Conservation (phyloP, 2,113 vertebrate species). For the Tachycineta bicolor region DNA sequence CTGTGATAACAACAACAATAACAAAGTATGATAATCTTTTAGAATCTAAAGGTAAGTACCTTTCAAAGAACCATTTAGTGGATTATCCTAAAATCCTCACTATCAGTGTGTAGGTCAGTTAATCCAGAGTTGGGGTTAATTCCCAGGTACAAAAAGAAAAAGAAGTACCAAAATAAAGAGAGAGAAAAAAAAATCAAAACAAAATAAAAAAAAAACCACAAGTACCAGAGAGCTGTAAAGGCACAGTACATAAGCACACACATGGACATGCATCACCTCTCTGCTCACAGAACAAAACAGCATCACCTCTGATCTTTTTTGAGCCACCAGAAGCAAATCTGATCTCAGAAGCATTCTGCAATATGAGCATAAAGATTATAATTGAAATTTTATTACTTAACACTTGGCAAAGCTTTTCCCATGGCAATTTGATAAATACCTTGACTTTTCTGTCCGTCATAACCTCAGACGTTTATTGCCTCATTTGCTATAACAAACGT, state of each 20-base stretch:
- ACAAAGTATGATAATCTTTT: not conserved
- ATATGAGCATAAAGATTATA: constrained; percentile 2
- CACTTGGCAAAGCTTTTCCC: constrained; percentile 29
- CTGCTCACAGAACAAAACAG: not conserved
- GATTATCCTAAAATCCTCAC: constrained; percentile 10
- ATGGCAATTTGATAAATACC: constrained; percentile 56
- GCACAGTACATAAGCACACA: not conserved
- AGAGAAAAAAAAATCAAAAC: too few species aligned
- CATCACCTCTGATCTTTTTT: not conserved
- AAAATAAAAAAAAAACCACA: too few species aligned
- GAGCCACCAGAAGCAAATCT: constrained; percentile 14
- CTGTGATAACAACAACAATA: not conserved
- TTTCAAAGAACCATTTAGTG: not conserved
- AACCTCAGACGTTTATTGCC: constrained; percentile 44
- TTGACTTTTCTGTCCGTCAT: constrained; percentile 36
- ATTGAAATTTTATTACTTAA: constrained; percentile 63
- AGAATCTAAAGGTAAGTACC: not conserved
- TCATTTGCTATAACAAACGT: constrained; percentile 42
- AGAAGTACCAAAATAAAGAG: accelerated
- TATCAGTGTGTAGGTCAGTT: not conserved
- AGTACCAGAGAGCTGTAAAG: not conserved
- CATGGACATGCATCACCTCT: not conserved
- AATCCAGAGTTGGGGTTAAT: not conserved
- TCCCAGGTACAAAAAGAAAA: not conserved
- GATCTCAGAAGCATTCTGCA: not conserved